Conservation (phyloP, 2,888 invertebrate species). For the Drosophila putrida region DNA sequence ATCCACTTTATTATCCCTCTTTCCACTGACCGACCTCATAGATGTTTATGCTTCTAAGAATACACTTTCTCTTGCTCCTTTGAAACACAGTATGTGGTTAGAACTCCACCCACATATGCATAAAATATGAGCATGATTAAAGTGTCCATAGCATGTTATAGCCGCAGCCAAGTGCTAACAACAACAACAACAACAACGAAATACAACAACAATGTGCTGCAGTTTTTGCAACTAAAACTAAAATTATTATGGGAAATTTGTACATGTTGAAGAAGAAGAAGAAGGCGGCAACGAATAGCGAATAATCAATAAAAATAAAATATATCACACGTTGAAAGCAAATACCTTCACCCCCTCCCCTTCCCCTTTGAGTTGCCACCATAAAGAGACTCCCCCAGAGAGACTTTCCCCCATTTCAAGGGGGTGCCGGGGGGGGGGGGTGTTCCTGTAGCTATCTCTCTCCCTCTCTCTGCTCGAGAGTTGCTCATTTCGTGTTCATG, state of each 20-base stretch:
- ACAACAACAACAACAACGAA: conserved; percentile 31
- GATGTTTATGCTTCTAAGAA: conserved; percentile 6
- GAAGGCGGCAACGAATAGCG: conserved; percentile 53
- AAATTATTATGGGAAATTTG: conserved; percentile 73
- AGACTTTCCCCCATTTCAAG: background rate
- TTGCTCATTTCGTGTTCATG: conserved; percentile 79
- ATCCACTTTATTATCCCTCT: conserved; percentile 11
- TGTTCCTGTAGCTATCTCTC: conserved; percentile 4
- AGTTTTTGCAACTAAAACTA: conserved; percentile 50
- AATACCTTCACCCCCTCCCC: conserved; percentile 20
- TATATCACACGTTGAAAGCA: conserved; percentile 76
- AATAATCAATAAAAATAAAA: conserved; percentile 81
- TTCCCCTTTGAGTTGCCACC: conserved; percentile 4
- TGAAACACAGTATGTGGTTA: conserved; percentile 1
- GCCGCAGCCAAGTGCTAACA: conserved; percentile 49
- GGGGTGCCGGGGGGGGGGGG: background rate
- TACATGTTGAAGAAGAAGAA: conserved; percentile 54
- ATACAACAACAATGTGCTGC: conserved; percentile 28
- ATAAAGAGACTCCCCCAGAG: background rate
- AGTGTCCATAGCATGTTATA: conserved; percentile 75
- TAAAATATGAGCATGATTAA: conserved; percentile 78
- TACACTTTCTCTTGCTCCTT: conserved; percentile 4
- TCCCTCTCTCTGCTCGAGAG: conserved; percentile 17
- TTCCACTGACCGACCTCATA: conserved; percentile 4
- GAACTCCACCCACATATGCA: conserved; percentile 49